Evolutionary conservation across 2,888 invertebrate species (phyloP), one percentile per base, ranked within the genome.

Genomic region (Euplagia quadripunctaria): DNA sequence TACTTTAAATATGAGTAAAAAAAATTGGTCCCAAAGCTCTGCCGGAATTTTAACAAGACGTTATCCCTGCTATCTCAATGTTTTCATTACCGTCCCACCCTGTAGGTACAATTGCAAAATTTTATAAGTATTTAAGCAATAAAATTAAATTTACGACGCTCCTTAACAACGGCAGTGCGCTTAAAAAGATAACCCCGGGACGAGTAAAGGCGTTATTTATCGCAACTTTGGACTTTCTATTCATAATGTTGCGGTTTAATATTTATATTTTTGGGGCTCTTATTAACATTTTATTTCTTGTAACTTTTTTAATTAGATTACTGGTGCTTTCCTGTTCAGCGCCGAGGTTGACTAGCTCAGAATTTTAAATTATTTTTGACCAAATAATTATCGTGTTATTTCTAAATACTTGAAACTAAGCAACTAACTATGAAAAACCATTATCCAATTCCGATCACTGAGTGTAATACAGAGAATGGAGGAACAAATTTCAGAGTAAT

Each of bases 161-260:
- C 88, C 87, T 86, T 84, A 83, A 88, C 85, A 87, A 88, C 88
- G 84, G 82, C 83, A 80, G 86, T 87, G 87, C 86, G 87, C 89
- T 90, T 89, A 88, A 88, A 89, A 89, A 91, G 92, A 91, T 92
- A 91, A 91, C 91, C 91, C 82, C 81, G 86, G 88, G 91, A 91
- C 87, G 88, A 88, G 89, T 90, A 90, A 82, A 87, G 87, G 83
- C 87, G 86, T 89, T 91, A 90, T 91, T 91, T 91, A 92, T 89
- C 82, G 84, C 85, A 85, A 89, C 86, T 90, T 90, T 79, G 86
- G 84, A 86, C 87, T 86, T 87, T 88, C 88, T 89, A 90, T 91
- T 90, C 89, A 91, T 87, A 87, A 90, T 83, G 85, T 86, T 85
- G 88, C 80, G 87, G 88, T 85, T 80, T 85, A 82, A 86, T 88